phyloP scores from a whole-genome alignment of 2,888 invertebrate genomes.

The Ophioninae sp. region DNA sequence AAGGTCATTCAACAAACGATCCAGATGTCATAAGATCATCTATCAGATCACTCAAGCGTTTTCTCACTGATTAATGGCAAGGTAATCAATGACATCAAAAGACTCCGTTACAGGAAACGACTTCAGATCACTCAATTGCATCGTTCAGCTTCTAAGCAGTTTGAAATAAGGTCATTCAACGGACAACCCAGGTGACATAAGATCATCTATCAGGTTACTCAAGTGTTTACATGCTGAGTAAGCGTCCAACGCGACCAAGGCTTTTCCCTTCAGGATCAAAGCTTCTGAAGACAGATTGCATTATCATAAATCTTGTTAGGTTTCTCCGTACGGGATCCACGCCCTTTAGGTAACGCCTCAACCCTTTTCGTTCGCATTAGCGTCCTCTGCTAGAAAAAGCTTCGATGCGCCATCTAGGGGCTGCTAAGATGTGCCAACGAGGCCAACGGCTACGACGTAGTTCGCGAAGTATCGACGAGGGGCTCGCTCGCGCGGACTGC shows the following conservation, averaged over 20 bases:
- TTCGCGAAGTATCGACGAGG: conserved; percentile 18
- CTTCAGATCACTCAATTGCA: background rate
- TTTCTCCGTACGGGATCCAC: conserved; percentile 20
- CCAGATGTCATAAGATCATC: background rate
- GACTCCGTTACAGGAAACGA: background rate
- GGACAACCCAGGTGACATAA: background rate
- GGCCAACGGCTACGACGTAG: background rate
- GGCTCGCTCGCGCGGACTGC: conserved; percentile 13
- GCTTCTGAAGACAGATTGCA: conserved; percentile 62
- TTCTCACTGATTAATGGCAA: no score
- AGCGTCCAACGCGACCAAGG: conserved; percentile 7
- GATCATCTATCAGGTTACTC: background rate
- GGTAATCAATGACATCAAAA: no score
- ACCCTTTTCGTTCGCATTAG: background rate
- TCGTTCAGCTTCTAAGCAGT: background rate
- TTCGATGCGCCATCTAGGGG: conserved; percentile 21
- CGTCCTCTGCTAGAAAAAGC: background rate
- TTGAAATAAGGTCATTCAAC: background rate
- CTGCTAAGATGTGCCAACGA: conserved; percentile 21
- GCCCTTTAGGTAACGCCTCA: background rate
- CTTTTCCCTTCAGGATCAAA: conserved; percentile 30
- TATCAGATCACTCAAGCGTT: background rate
- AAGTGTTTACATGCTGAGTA: background rate
- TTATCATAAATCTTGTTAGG: conserved; percentile 64
- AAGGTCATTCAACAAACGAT: background rate